Evolutionary conservation across 2,113 vertebrate genomes (phyloP), one percentile per base, ranked within the genome.

Genomic region (Quiscalus mexicanus): DNA sequence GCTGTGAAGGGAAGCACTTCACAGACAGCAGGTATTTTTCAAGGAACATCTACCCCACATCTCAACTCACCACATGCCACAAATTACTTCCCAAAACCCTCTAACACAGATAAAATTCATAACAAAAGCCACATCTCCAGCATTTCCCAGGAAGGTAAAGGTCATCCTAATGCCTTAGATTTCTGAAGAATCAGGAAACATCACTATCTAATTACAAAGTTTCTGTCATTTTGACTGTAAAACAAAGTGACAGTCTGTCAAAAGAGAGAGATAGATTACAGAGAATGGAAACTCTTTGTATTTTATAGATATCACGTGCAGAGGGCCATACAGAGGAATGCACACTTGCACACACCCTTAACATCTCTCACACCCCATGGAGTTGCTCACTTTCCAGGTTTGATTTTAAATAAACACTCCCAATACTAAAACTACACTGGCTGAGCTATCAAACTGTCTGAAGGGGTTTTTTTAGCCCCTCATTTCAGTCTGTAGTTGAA

Each of bases 381-480:
- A 80, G n/a, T 15, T 55, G 3, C 16, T 73, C 10, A 49, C 15
- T 94, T 80, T 90, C 18, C n/a, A 39, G 23, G 4, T 69, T 77
- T 70, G 17, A 37, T 15, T 62, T 86, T 4, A 37, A 1, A 0
- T n/a, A 73, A 80, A 1, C 41, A 69, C 10, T 69, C 2, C 17
- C 8, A 65, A 12, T 13, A n/a, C 14, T 69, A 56, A 86, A 63
- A 58, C 68, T n/a, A 68, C 30, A 20, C 5, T 80, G 41, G n/a
- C 28, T 84, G 52, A 80, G 6, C 10, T 76, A 60, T 24, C 30
- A 56, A 56, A 9, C 10, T 28, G 0, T 39, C 24, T 58, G 55
- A 84, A 44, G 5, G 1, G 0, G 1, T 33, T 52, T 73, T 37
- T 44, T 58, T 7, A 0, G 1, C 6, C 5, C 5, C 12, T 31